A percentile compares a stretch with the other conserved stretches of the same genome.
phyloP scores from a whole-genome alignment of 1,140 invertebrate genomes.

The Schlechtendalia chinensis region DNA sequence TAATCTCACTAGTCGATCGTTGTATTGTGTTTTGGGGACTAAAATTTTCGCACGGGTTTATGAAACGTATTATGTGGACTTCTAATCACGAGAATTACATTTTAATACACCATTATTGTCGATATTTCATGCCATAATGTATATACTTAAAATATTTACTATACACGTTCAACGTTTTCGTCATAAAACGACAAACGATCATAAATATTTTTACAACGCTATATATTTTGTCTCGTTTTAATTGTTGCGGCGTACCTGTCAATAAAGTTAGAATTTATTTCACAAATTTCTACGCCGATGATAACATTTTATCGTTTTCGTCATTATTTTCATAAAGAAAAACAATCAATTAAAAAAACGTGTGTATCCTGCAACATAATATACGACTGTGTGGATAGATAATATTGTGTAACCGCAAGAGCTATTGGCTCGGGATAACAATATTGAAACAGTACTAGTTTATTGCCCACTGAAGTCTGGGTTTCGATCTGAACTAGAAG shows the following conservation, averaged over 20 bases:
- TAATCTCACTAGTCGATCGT: no score
- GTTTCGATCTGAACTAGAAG: not conserved
- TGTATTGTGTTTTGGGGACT: no score
- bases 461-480: not conserved
- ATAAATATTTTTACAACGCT: no score
- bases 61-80: no score
- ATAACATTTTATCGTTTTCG: not conserved
- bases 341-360: not conserved
- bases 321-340: not conserved
- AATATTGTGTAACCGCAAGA: not conserved
- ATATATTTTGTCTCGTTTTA: not conserved
- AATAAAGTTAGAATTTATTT: not conserved
- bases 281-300: no score
- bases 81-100: no score
- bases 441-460: conserved; percentile 18
- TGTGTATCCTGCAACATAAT: not conserved
- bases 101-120: no score
- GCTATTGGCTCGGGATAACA: not conserved
- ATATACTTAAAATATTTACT: no score
- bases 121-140: no score
- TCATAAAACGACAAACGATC: not conserved
- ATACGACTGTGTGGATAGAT: not conserved
- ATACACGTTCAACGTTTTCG: no score
- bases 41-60: no score
- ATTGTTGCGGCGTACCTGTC: not conserved